A percentile compares a stretch with the other conserved stretches of the same genome.
Evolutionary conservation across 2,888 invertebrate genomes (phyloP).

Genomic region (Apotomis turbidana): DNA sequence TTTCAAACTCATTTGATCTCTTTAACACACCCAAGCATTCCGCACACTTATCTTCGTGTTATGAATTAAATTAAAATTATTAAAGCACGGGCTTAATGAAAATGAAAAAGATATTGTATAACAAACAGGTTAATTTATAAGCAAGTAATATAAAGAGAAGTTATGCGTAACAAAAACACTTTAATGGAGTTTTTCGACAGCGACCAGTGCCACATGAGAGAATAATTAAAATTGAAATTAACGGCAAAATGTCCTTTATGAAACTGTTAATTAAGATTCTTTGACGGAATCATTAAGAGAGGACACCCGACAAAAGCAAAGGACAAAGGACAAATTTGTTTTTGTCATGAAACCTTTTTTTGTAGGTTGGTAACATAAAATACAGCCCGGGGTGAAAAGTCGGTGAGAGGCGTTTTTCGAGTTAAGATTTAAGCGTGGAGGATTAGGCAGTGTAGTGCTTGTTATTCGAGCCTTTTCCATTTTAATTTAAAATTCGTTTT

Average conservation of each 20-base stretch:
- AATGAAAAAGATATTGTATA: too few species aligned
- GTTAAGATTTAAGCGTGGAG: constrained; percentile 21
- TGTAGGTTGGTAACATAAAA: constrained; percentile 29
- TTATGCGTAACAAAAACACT: constrained; percentile 8
- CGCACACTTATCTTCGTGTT: too few species aligned
- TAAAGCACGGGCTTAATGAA: too few species aligned
- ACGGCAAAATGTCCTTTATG: constrained; percentile 6
- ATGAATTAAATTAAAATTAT: too few species aligned
- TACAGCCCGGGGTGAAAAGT: constrained; percentile 23
- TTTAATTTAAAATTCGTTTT: not conserved
- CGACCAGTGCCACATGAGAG: not conserved
- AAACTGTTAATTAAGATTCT: constrained; percentile 39
- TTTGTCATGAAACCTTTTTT: constrained; percentile 37
- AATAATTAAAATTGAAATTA: constrained; percentile 22
- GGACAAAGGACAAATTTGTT: constrained; percentile 40
- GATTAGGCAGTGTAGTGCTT: constrained; percentile 15
- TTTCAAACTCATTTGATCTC: too few species aligned
- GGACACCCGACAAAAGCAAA: constrained; percentile 27
- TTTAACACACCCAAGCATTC: too few species aligned
- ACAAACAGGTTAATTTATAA: not conserved
- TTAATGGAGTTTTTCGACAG: not conserved
- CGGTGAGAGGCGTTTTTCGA: constrained; percentile 18
- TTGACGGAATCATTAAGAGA: constrained; percentile 27
- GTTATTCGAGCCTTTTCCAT: constrained; percentile 24
- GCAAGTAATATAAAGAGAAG: not conserved